Base-by-base conservation (phyloP, 2,113 vertebrate species). In the Pygoscelis adeliae region DNA sequence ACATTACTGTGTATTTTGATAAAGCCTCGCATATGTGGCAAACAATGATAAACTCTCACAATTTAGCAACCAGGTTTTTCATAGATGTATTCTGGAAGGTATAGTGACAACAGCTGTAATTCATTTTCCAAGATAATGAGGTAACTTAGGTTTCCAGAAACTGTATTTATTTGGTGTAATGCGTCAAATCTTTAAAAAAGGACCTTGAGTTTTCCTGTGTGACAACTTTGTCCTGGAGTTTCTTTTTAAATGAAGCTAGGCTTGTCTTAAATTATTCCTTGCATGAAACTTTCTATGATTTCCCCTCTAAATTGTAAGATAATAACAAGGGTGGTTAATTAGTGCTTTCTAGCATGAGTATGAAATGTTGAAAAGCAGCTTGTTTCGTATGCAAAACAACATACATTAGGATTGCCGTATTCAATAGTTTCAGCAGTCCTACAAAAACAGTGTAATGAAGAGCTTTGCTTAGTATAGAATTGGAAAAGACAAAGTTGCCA, bases 351-450 rank as follows among this genome's bases (percentile, higher is more conserved):
- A 92, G 13, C 30, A 63, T 26, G 69, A 92, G 27, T 42, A 50
- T 40, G 40, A 94, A 96, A 89, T 72, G 10, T n/a, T 93, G 74
- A 96, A 93, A 77, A 87, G 13, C 12, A 53, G 6, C 36, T 79
- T 69, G 44, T 94, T 98, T 97, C n/a, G 34, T 95, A 92, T 94
- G 90, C 70, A 97, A 96, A 96, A 91, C 18, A 93, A 66, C 32
- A 59, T 59, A 93, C 11, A 55, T 87, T 59, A 52, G 26, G 67
- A 87, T 70, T 84, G 19, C 20, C 44, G 27, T 69, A 91, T 69
- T 93, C 78, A 90, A 42, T 71, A 59, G 26, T 46, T 81, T 96
- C 89, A 84, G 16, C 5, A 83, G 83, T 93, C 91, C 85, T 85
- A 82, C 21, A 97, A 83, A 97, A 96, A 56, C 20, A 58, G 5